These are phyloP conservation scores for Cephus pulcher DNA, from an alignment of 2,888 invertebrate species.

Conservation along the genomic window DNA sequence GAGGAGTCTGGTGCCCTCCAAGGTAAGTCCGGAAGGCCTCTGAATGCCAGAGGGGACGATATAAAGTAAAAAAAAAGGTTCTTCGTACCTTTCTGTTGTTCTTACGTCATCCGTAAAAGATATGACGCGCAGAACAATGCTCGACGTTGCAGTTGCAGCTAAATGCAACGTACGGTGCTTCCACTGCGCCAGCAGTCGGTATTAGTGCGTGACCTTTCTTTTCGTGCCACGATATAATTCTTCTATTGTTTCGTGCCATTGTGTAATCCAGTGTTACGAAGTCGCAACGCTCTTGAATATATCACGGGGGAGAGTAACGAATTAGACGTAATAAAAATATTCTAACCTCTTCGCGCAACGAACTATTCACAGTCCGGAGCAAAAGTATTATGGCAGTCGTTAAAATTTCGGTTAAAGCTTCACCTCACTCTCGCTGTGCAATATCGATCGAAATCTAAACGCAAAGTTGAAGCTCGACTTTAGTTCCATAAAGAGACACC, in stretches of 20 bases:
- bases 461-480: background rate
- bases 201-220: background rate
- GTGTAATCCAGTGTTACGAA: background rate
- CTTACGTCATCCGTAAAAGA: background rate
- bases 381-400: background rate
- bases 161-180: background rate
- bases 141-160: background rate
- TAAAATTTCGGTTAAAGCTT: background rate
- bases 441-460: background rate
- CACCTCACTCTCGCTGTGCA: background rate
- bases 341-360: background rate
- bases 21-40: constrained; percentile 8
- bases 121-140: background rate
- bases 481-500: background rate
- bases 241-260: background rate
- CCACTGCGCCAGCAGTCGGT: background rate
- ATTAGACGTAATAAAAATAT: background rate
- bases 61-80: background rate
- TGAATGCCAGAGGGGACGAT: background rate
- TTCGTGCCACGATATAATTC: background rate
- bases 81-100: background rate
- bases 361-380: background rate
- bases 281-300: background rate
- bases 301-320: background rate
- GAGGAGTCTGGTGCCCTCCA: constrained; percentile 13